These are phyloP conservation scores for Saturnia japonica DNA, from an alignment of 2,888 invertebrate species.

Conservation along the genomic window DNA sequence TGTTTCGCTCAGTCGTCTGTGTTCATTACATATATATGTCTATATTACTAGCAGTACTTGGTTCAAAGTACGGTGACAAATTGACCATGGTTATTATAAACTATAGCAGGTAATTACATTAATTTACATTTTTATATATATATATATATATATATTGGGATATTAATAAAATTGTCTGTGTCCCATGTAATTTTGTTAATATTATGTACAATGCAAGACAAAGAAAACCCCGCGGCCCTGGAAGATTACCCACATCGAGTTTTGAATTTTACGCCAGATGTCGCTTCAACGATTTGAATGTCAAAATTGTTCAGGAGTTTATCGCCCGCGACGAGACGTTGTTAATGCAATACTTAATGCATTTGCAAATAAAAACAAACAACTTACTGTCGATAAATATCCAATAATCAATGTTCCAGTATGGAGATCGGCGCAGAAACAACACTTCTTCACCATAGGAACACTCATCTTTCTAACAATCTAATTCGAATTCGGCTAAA, in stretches of 20 bases:
- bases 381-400: conserved; percentile 65
- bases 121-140: too few relatives aligned
- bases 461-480: conserved; percentile 56
- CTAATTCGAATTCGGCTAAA: conserved; percentile 6
- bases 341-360: conserved; percentile 6
- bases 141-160: too few relatives aligned
- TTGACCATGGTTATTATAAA: neutral
- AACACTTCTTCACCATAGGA: conserved; percentile 69
- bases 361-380: conserved; percentile 18
- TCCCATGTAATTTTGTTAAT: too few relatives aligned
- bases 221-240: too few relatives aligned
- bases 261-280: neutral
- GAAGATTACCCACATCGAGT: neutral
- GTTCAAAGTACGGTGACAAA: neutral
- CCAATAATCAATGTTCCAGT: conserved; percentile 71
- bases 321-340: neutral
- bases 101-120: too few relatives aligned
- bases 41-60: neutral
- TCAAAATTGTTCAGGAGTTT: conserved; percentile 11
- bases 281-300: neutral
- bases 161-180: too few relatives aligned
- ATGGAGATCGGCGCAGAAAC: conserved; percentile 61
- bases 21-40: neutral
- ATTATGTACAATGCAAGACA: neutral
- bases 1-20: neutral